phyloP scores from a whole-genome alignment of 2,797 vertebrate species.

The Rhinogobio ventralis region DNA sequence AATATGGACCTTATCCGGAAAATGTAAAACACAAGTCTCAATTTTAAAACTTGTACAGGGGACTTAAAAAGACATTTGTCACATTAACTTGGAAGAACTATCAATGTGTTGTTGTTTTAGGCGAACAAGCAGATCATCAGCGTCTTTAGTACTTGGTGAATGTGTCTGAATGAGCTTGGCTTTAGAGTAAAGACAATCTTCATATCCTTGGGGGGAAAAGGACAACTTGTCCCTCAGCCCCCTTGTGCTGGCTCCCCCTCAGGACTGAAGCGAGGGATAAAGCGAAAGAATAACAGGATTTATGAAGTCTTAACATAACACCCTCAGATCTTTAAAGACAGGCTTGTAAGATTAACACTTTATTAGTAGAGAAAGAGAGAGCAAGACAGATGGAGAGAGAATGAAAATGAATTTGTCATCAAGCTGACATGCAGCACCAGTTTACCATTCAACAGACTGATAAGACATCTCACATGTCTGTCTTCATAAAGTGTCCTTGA shows the following conservation, averaged over 20 bases:
- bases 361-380: constrained; percentile 12
- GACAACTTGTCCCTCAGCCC: background rate
- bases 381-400: background rate
- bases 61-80: background rate
- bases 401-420: constrained; percentile 26
- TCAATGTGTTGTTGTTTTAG: background rate
- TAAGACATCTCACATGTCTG: background rate
- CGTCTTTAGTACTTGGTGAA: background rate
- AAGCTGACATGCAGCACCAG: background rate
- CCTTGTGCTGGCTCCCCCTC: background rate
- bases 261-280: background rate
- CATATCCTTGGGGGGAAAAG: constrained; percentile 13
- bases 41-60: background rate
- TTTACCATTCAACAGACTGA: constrained; percentile 9
- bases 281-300: background rate
- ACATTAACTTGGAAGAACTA: background rate
- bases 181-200: constrained; percentile 21
- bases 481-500: background rate
- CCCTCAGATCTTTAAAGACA: constrained; percentile 12
- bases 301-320: constrained; percentile 20
- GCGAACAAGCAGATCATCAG: background rate
- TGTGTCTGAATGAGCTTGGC: background rate
- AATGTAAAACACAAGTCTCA: background rate
- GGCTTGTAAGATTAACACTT: constrained; percentile 42
- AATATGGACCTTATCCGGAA: background rate